Percentiles rank a stretch among this genome's conserved stretches.
phyloP scores from a whole-genome alignment of 1,140 invertebrate species.

The Drosophila ambigua region DNA sequence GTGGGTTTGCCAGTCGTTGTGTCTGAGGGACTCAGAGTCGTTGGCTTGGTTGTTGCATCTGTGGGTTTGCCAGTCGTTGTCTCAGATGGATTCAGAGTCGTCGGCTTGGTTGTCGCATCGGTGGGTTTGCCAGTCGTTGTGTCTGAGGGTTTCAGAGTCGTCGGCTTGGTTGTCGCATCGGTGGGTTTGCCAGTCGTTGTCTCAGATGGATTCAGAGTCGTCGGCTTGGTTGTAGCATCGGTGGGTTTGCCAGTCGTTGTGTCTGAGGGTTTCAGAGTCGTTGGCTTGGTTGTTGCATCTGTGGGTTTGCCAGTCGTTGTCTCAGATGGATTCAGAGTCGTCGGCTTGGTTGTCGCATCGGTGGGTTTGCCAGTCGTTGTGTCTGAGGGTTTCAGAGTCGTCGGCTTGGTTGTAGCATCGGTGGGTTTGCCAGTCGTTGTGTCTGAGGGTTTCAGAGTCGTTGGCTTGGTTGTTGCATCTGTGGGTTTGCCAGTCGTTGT shows the following conservation, averaged over 20 bases:
- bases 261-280: background rate
- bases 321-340: no score
- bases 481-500: no score
- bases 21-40: background rate
- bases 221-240: background rate
- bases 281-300: background rate
- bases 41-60: background rate
- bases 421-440: no score
- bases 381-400: no score
- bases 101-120: background rate
- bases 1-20: conserved; percentile 1
- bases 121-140: background rate
- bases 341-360: no score
- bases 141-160: background rate
- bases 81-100: background rate
- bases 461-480: no score
- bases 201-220: no score
- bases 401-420: no score
- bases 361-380: no score
- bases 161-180: no score
- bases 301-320: conserved; percentile 1
- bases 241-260: background rate
- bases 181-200: no score
- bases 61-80: background rate
- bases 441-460: no score